Evolutionary conservation across 2,888 invertebrate genomes (phyloP).

Genomic region (Leucoptera coffeella): DNA sequence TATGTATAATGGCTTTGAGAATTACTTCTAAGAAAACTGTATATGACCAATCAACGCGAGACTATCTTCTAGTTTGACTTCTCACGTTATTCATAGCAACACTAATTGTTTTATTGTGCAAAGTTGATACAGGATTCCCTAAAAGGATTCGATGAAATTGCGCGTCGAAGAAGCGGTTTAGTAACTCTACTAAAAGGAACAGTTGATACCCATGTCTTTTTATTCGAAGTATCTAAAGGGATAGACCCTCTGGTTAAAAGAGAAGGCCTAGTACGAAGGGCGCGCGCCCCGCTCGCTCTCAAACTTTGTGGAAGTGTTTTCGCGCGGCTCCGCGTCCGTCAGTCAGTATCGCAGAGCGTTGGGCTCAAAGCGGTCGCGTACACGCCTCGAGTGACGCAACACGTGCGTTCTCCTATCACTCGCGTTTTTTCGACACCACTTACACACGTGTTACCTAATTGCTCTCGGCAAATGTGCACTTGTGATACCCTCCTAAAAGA

Average conservation of each 20-base stretch:
- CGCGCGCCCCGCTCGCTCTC: neutral
- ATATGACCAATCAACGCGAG: no score
- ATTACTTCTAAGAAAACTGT: no score
- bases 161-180: constrained; percentile 31
- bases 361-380: constrained; percentile 34
- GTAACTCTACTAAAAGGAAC: constrained; percentile 18
- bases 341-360: constrained; percentile 39
- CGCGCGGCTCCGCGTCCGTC: constrained; percentile 4
- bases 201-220: no score
- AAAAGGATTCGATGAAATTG: constrained; percentile 37
- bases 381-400: constrained; percentile 11
- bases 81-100: constrained; percentile 16
- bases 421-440: constrained; percentile 35
- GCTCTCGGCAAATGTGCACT: constrained; percentile 17
- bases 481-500: constrained; percentile 36
- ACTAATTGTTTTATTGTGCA: constrained; percentile 17
- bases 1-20: no score
- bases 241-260: no score
- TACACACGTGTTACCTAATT: constrained; percentile 35
- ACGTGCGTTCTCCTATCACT: constrained; percentile 24
- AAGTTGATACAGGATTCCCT: constrained; percentile 17
- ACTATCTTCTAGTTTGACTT: constrained; percentile 8
- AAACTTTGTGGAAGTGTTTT: no score
- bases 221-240: no score
- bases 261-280: neutral